phyloP scores from a whole-genome alignment of 1,140 invertebrate species.

The Cydia strobilella region DNA sequence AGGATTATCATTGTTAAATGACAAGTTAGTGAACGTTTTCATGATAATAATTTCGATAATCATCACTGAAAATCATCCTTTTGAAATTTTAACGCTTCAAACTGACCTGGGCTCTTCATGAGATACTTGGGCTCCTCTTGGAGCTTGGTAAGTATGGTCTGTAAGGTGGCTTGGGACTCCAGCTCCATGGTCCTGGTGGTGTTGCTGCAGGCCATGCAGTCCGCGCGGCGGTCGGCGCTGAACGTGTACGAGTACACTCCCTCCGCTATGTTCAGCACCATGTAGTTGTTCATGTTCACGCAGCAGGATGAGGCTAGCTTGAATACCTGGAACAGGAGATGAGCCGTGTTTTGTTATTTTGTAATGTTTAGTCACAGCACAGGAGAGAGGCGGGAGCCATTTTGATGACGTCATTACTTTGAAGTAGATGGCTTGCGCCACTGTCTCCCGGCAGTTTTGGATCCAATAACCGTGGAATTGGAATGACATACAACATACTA shows the following conservation, averaged over 20 bases:
- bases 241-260: slow-evolving; percentile 98
- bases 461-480: too few species aligned
- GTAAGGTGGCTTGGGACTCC: slow-evolving; percentile 87
- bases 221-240: slow-evolving; percentile 91
- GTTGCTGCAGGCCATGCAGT: slow-evolving; percentile 94
- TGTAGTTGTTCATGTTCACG: slow-evolving; percentile 95
- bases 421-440: not conserved
- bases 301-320: slow-evolving; percentile 97
- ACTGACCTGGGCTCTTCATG: slow-evolving; percentile 94
- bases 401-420: too few species aligned
- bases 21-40: too few species aligned
- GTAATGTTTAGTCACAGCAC: too few species aligned
- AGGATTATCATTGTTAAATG: too few species aligned
- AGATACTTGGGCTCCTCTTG: slow-evolving; percentile 88
- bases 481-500: too few species aligned
- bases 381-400: too few species aligned
- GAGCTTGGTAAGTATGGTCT: slow-evolving; percentile 91
- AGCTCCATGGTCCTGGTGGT: slow-evolving; percentile 86
- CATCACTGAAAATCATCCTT: too few species aligned
- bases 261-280: slow-evolving; percentile 98
- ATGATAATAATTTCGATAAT: too few species aligned
- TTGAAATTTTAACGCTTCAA: too few species aligned
- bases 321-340: slow-evolving; percentile 84
- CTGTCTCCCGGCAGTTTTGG: too few species aligned
- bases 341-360: too few species aligned